These are phyloP conservation scores for Microcebus jonahi DNA, from an alignment of 2,113 vertebrate genomes.

Conservation along the genomic window DNA sequence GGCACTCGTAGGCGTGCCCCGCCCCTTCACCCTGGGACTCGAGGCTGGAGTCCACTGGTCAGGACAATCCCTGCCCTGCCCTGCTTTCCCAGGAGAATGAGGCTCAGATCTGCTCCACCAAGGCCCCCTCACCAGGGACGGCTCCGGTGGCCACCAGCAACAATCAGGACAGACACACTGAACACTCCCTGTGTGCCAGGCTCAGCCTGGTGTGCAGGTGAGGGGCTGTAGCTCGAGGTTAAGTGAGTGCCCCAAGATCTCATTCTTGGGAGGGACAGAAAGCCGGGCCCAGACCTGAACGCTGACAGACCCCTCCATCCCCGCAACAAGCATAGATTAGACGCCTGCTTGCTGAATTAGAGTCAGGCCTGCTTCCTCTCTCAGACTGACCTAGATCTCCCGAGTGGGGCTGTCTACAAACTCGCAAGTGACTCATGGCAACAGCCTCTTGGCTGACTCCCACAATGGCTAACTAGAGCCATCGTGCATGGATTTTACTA, in stretches of 20 bases:
- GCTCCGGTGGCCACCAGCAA: accelerated
- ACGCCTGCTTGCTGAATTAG: background rate
- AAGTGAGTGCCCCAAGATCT: background rate
- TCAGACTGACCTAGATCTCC: background rate
- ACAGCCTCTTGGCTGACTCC: background rate
- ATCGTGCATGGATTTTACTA: background rate
- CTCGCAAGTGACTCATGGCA: background rate
- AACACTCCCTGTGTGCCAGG: background rate
- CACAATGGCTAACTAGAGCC: background rate
- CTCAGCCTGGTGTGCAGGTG: accelerated
- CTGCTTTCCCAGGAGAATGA: background rate
- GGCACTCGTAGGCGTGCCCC: background rate
- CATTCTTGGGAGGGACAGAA: background rate
- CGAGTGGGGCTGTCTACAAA: accelerated
- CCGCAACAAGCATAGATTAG: accelerated
- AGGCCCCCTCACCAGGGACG: background rate
- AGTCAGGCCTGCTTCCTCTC: background rate
- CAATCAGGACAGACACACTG: accelerated
- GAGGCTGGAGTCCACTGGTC: too few relatives aligned
- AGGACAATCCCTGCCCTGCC: background rate
- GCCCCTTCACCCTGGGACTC: background rate
- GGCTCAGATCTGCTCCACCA: background rate
- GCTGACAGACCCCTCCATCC: background rate
- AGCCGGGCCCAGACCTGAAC: background rate
- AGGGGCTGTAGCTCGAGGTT: background rate